Percentiles rank a stretch among this genome's conserved stretches.
phyloP scores from a whole-genome alignment of 2,113 vertebrate genomes.

The Terrapene triunguis region DNA sequence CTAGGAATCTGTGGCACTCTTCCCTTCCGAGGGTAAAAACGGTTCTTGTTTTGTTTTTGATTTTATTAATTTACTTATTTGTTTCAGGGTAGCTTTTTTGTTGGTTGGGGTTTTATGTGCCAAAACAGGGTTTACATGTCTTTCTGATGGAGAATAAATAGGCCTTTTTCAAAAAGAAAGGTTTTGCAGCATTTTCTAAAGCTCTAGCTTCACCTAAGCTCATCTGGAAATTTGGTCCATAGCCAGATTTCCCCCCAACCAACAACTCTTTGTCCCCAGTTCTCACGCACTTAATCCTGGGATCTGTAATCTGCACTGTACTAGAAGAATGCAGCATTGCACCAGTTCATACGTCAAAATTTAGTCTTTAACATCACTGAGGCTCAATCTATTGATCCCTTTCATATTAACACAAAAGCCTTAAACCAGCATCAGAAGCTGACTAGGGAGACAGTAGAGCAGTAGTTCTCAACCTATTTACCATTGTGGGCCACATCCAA shows the following conservation, averaged over 20 bases:
- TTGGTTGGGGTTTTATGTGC: too few species aligned
- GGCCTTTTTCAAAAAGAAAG: background rate
- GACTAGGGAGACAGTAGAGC: too few species aligned
- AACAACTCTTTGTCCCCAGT: background rate
- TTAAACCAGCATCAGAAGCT: background rate
- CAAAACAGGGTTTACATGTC: too few species aligned
- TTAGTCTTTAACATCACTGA: background rate
- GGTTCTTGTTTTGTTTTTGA: too few species aligned
- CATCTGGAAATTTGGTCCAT: background rate
- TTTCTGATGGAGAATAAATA: too few species aligned
- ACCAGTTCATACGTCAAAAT: background rate
- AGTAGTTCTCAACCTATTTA: too few species aligned
- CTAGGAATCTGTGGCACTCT: too few species aligned
- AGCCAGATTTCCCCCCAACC: background rate
- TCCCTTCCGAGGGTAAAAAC: too few species aligned
- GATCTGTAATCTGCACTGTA: background rate
- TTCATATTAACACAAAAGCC: background rate
- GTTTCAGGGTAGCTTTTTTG: too few species aligned
- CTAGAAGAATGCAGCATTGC: background rate
- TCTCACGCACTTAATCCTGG: background rate
- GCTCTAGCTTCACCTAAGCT: background rate
- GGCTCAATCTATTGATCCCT: background rate
- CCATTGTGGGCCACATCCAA: too few species aligned
- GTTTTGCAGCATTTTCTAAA: background rate
- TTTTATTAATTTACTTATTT: too few species aligned